Conservation (phyloP, 2,113 vertebrate species). For the Pagrus major region DNA sequence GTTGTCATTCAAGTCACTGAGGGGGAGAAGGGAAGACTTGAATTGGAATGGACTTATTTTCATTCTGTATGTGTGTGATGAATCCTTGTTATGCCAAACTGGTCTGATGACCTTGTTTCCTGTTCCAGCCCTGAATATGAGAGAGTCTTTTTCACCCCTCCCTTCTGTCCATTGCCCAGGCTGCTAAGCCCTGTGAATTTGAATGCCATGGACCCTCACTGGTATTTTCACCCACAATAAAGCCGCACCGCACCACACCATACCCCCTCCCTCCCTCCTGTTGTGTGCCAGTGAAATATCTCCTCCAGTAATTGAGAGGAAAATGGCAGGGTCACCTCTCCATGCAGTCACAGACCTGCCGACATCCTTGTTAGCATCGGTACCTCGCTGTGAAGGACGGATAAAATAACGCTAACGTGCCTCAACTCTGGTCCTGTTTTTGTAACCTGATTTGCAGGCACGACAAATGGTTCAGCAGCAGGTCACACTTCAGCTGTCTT, state of each 20-base stretch:
- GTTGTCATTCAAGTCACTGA: conserved; percentile 44
- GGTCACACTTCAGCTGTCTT: conserved; percentile 16
- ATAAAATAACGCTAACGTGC: conserved; percentile 12
- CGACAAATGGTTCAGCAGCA: conserved; percentile 13
- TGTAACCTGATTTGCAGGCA: conserved; percentile 14
- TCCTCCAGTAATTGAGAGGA: conserved; percentile 53
- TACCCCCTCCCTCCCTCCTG: conserved; percentile 1
- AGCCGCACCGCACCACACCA: neutral
- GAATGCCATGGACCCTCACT: conserved; percentile 44
- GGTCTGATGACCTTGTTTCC: conserved; percentile 40
- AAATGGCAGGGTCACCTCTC: conserved; percentile 54
- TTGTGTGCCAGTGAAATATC: conserved; percentile 33
- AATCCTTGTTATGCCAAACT: conserved; percentile 26
- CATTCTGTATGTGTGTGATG: conserved; percentile 9
- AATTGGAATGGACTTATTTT: conserved; percentile 51
- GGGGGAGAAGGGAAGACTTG: conserved; percentile 13
- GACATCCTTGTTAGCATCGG: conserved; percentile 48
- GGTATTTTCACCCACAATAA: conserved; percentile 65
- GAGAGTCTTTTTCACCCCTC: conserved; percentile 2
- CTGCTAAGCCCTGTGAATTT: conserved; percentile 47
- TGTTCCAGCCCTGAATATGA: conserved; percentile 31
- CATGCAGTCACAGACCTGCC: conserved; percentile 33
- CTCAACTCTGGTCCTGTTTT: conserved; percentile 18
- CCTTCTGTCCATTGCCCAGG: conserved; percentile 25
- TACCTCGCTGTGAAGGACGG: neutral